Evolutionary conservation across 2,888 invertebrate genomes (phyloP).

Genomic region (Tricholauxania praeusta): DNA sequence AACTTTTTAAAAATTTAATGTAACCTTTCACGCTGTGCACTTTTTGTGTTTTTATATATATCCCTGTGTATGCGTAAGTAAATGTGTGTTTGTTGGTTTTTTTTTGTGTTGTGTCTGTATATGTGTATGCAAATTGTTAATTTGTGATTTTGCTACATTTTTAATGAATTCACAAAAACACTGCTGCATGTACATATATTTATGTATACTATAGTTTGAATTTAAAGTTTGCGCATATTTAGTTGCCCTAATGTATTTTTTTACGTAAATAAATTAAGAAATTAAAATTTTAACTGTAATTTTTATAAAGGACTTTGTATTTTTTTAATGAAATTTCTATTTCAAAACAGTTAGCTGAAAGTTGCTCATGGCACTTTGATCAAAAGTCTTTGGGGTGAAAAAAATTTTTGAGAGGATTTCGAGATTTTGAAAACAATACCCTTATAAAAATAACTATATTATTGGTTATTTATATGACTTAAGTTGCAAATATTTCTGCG

Average conservation of each 20-base stretch:
- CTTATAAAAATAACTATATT: too few species aligned
- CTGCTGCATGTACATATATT: not conserved
- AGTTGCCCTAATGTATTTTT: not conserved
- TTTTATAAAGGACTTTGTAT: too few species aligned
- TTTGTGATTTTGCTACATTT: conserved; percentile 23
- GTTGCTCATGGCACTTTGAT: too few species aligned
- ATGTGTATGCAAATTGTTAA: conserved; percentile 22
- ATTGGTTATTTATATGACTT: too few species aligned
- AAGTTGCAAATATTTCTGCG: too few species aligned
- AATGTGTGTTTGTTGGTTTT: not conserved
- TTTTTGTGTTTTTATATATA: not conserved
- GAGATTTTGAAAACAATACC: too few species aligned
- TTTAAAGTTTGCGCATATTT: not conserved
- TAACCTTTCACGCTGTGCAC: conserved; percentile 5
- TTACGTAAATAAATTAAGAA: not conserved
- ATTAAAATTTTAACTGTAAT: too few species aligned
- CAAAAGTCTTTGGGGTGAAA: too few species aligned
- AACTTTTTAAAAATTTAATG: conserved; percentile 6
- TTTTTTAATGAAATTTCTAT: too few species aligned
- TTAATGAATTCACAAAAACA: conserved; percentile 10
- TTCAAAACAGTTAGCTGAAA: too few species aligned
- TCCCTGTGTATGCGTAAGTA: not conserved
- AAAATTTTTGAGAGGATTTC: too few species aligned
- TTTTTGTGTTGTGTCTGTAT: not conserved
- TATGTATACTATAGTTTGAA: not conserved